phyloP scores from a whole-genome alignment of 1,140 invertebrate species.

The Watersipora subatra region DNA sequence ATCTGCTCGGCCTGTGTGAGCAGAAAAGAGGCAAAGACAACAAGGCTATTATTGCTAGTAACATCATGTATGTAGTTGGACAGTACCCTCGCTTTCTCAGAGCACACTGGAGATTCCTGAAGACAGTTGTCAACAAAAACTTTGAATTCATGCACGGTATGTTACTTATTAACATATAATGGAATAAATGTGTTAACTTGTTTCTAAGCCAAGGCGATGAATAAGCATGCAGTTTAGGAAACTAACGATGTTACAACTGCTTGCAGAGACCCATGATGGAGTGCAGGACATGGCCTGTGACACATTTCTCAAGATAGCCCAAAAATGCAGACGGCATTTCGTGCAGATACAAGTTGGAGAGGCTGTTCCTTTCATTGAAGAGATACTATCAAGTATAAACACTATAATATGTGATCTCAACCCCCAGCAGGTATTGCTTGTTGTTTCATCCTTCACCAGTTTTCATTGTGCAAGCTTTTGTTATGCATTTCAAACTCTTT shows the following conservation, averaged over 20 bases:
- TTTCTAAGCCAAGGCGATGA: too few relatives aligned
- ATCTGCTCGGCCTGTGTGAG: slow-evolving; percentile 92
- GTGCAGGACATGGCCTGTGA: slow-evolving; percentile 99
- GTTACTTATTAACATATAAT: slow-evolving; percentile 9
- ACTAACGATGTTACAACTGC: too few relatives aligned
- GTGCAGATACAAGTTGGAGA: slow-evolving; percentile 90
- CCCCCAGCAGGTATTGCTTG: slow-evolving; percentile 63
- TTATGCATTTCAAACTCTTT: too few relatives aligned
- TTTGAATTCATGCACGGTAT: slow-evolving; percentile 99
- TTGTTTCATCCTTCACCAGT: background rate
- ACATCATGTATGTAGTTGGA: slow-evolving; percentile 99
- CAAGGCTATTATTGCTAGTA: slow-evolving; percentile 98
- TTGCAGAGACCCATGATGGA: slow-evolving; percentile 97
- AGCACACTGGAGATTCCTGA: slow-evolving; percentile 99
- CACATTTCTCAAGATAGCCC: slow-evolving; percentile 99
- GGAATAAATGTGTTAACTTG: too few relatives aligned
- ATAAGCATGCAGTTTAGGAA: too few relatives aligned
- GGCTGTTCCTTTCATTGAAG: slow-evolving; percentile 93
- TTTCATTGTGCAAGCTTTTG: background rate
- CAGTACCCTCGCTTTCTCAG: slow-evolving; percentile 96
- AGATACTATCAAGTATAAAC: slow-evolving; percentile 89
- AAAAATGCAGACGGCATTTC: slow-evolving; percentile 96
- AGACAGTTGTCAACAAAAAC: slow-evolving; percentile 98
- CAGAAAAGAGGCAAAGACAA: slow-evolving; percentile 99
- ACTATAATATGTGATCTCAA: slow-evolving; percentile 97